Conservation (phyloP, 2,888 invertebrate genomes). For the Agrochola litura region DNA sequence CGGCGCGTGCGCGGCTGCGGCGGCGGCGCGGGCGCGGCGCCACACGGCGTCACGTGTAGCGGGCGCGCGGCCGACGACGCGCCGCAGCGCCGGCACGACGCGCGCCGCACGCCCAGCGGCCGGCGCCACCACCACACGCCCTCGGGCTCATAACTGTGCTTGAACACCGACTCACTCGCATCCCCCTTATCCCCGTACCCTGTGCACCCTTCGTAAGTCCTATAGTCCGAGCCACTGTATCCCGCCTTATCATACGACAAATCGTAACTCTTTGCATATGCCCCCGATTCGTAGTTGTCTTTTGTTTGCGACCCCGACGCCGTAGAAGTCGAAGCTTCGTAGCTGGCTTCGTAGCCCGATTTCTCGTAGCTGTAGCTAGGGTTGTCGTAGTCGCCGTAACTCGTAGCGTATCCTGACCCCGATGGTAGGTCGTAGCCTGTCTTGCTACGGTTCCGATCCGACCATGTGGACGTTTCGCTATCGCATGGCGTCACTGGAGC, state of each 20-base stretch:
- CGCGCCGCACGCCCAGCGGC: conserved; percentile 76
- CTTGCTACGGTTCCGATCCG: conserved; percentile 77
- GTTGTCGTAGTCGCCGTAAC: conserved; percentile 70
- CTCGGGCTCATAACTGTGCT: conserved; percentile 76
- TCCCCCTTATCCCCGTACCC: conserved; percentile 70
- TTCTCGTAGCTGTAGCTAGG: conserved; percentile 63
- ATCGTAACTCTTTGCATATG: conserved; percentile 62
- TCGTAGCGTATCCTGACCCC: conserved; percentile 69
- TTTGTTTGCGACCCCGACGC: conserved; percentile 55
- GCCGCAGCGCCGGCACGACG: conserved; percentile 80
- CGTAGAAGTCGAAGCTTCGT: conserved; percentile 61
- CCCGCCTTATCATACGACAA: conserved; percentile 63
- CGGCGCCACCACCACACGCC: conserved; percentile 80
- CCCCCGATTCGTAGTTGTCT: conserved; percentile 58
- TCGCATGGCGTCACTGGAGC: conserved; percentile 88
- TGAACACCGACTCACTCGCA: conserved; percentile 62
- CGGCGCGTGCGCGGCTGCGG: conserved; percentile 59
- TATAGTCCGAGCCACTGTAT: conserved; percentile 58
- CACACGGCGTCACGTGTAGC: conserved; percentile 72
- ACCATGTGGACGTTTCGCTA: conserved; percentile 83
- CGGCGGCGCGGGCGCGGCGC: conserved; percentile 58
- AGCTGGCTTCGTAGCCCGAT: conserved; percentile 60
- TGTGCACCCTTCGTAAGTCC: conserved; percentile 72
- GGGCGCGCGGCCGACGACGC: conserved; percentile 83
- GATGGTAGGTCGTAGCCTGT: conserved; percentile 72